Evolutionary conservation across 2,113 vertebrate genomes (phyloP).

Genomic region (Triplophysa siluroides): DNA sequence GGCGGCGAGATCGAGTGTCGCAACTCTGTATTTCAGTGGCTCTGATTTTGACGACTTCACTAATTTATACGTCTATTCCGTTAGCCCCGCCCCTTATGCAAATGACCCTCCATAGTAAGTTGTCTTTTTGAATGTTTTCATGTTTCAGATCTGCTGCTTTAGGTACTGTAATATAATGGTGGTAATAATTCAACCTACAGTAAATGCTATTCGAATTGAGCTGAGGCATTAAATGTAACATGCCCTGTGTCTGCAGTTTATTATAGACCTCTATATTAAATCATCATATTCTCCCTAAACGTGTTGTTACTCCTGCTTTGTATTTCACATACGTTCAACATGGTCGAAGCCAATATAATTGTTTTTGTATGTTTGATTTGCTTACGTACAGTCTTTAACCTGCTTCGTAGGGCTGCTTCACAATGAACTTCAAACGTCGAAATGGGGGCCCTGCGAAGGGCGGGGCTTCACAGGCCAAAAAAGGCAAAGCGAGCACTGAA

Average conservation of each 20-base stretch:
- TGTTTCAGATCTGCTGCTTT: too few species aligned
- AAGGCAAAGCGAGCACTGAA: conserved; percentile 62
- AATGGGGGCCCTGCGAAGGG: conserved; percentile 56
- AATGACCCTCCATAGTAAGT: background rate
- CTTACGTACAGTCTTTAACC: too few species aligned
- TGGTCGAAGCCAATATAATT: background rate
- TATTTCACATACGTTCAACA: too few species aligned
- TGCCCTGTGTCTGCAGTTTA: background rate
- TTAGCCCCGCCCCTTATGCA: conserved; percentile 16
- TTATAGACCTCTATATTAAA: background rate
- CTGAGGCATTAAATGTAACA: background rate
- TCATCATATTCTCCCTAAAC: too few species aligned
- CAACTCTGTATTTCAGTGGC: too few species aligned
- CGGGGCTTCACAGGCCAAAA: conserved; percentile 71
- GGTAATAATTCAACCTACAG: too few species aligned
- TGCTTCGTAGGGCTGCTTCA: conserved; percentile 27
- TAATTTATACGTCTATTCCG: background rate
- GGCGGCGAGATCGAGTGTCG: too few species aligned
- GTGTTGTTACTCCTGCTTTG: too few species aligned
- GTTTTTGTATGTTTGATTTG: background rate
- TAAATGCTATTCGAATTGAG: too few species aligned
- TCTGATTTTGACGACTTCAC: background rate
- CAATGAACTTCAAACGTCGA: conserved; percentile 74
- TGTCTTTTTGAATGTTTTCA: background rate
- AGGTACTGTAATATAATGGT: too few species aligned